phyloP scores from a whole-genome alignment of 2,113 vertebrate species.

The Dermatemys mawii region DNA sequence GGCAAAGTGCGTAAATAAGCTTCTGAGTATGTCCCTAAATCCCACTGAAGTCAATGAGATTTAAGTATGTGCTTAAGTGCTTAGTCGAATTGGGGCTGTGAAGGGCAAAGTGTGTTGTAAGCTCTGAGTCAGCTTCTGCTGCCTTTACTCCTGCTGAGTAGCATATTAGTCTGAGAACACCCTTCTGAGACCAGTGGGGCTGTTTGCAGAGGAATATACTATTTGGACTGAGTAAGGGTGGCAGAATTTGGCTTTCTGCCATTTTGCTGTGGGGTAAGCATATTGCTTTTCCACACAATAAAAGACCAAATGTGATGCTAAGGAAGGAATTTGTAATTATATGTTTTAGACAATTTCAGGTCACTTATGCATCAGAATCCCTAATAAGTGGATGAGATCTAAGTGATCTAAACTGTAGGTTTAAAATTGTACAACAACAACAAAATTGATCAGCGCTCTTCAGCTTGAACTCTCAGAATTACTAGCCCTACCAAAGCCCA shows the following conservation, averaged over 20 bases:
- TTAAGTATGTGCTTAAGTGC: background rate
- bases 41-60: background rate
- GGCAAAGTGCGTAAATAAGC: no score
- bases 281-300: background rate
- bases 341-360: background rate
- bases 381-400: background rate
- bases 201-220: background rate
- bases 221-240: background rate
- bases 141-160: background rate
- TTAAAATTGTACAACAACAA: background rate
- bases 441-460: background rate
- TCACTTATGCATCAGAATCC: background rate
- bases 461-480: background rate
- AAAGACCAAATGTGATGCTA: background rate
- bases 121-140: background rate
- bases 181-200: background rate
- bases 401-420: background rate
- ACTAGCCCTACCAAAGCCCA: fast-evolving
- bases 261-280: background rate
- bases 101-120: background rate
- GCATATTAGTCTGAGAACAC: background rate
- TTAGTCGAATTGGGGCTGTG: background rate
- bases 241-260: background rate
- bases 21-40: background rate
- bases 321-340: background rate